phyloP scores from a whole-genome alignment of 2,888 invertebrate genomes.

The Elysia crispata region DNA sequence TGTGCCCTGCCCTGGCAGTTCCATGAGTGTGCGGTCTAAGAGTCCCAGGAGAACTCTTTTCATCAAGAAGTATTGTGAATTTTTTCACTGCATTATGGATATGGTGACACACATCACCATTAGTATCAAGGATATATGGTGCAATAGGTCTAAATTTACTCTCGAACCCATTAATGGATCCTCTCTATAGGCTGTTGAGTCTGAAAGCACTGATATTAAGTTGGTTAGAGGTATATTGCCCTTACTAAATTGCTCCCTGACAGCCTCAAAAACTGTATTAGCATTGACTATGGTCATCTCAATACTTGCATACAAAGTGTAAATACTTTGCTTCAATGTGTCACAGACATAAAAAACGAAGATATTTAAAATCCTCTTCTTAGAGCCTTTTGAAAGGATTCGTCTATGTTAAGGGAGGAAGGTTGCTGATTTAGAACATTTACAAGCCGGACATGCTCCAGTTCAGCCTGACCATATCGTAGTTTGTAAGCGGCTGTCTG shows the following conservation, averaged over 20 bases:
- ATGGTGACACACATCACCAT: constrained; percentile 32
- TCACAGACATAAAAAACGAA: constrained; percentile 5
- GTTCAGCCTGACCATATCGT: background rate
- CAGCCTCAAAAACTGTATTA: constrained; percentile 32
- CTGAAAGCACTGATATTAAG: constrained; percentile 3
- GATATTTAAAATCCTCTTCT: constrained; percentile 20
- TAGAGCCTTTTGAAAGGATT: constrained; percentile 10
- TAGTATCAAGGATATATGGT: constrained; percentile 2
- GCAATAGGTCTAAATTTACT: constrained; percentile 16
- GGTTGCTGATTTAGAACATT: background rate
- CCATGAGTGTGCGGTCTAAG: background rate
- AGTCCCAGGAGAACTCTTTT: background rate
- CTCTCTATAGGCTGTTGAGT: constrained; percentile 33
- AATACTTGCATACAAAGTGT: background rate
- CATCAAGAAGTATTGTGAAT: background rate
- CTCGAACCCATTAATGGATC: constrained; percentile 14
- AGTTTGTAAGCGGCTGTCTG: background rate
- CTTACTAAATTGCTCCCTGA: background rate
- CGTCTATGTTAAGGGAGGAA: constrained; percentile 18
- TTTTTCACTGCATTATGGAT: constrained; percentile 12
- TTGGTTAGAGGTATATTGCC: constrained; percentile 20
- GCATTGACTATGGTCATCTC: constrained; percentile 25
- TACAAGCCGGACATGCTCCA: constrained; percentile 14
- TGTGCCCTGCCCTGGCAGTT: background rate
- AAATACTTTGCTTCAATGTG: background rate